Base-by-base conservation (phyloP, 2,113 vertebrate species). In the Microtus ochrogaster region DNA sequence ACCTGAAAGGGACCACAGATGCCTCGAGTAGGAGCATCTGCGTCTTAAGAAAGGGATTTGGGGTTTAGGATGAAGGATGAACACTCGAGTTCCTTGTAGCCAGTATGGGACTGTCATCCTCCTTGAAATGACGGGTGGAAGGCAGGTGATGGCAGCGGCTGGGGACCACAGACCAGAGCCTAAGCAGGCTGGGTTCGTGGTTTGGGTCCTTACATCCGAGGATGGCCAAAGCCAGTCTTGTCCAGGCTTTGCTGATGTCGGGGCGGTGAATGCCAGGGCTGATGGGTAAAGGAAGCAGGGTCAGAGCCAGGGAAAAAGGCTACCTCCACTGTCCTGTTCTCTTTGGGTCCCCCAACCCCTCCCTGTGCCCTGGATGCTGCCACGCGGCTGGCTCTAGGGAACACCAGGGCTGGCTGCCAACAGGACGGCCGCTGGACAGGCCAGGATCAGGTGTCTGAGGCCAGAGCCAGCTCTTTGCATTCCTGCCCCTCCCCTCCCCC, bases 351-450 rank as follows among this genome's bases (percentile, higher is more conserved):
- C 89, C 89, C 44, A 44, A 86, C 95, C 93, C 94, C 94, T 92
- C 89, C 94, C 88, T 7, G 49, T 97, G 96, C 97, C 97, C 97
- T 96, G 78, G 19, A 78, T 95, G 97, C 92, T 98, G 98, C 98
- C 98, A 98, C 97, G 98, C 97, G 52, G 98, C 97, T 97, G 97
- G 97, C 97, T 97, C 97, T 96, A 82, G 98, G 97, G 98, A 98
- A 91, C 95, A 3, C 17, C 1, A 70, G 82, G 97, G 98, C 94
- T 49, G 89, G 58, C 96, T 97, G 97, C 97, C 97, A 97, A 96
- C 96, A 96, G 97, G 96, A 96, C 96, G 89, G 97, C 97, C 7
- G 58, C 98, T 61, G 98, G 96, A 97, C 97, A 94, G 97, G 96
- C 96, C 10, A 1, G 96, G 97, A 97, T 98, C 97, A 97, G 98